Conservation (phyloP, 2,888 invertebrate genomes). For the Lasioglossum malachurum region DNA sequence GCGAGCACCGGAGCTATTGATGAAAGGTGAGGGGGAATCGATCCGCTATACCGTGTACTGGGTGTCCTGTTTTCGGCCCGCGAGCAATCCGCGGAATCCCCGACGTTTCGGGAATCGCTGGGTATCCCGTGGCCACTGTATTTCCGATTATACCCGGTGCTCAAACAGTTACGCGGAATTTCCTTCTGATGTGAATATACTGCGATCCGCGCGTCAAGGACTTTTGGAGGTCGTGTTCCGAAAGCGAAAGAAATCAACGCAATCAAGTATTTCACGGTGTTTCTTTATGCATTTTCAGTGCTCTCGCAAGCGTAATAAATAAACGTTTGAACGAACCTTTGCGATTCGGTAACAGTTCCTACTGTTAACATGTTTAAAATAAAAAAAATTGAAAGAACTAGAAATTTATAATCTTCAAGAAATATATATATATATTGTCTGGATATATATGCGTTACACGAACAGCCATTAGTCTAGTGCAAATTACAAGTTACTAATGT, state of each 20-base stretch:
- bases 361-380: no score
- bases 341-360: no score
- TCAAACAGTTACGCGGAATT: not conserved
- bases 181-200: not conserved
- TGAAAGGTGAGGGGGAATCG: slow-evolving; percentile 60
- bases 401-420: no score
- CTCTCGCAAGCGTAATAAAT: not conserved
- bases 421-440: no score
- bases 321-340: no score
- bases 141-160: slow-evolving; percentile 2
- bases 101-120: slow-evolving; percentile 5
- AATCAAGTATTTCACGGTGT: not conserved
- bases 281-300: not conserved
- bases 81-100: slow-evolving; percentile 5
- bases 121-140: not conserved
- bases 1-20: slow-evolving; percentile 53
- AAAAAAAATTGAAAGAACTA: not conserved
- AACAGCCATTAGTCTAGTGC: no score
- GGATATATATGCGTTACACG: no score
- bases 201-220: not conserved
- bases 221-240: not conserved
- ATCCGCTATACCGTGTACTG: slow-evolving; percentile 51
- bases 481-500: not conserved
- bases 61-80: slow-evolving; percentile 46
- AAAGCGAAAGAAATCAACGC: not conserved